phyloP scores from a whole-genome alignment of 1,140 invertebrate species.

The Lasioglossum baleicum region DNA sequence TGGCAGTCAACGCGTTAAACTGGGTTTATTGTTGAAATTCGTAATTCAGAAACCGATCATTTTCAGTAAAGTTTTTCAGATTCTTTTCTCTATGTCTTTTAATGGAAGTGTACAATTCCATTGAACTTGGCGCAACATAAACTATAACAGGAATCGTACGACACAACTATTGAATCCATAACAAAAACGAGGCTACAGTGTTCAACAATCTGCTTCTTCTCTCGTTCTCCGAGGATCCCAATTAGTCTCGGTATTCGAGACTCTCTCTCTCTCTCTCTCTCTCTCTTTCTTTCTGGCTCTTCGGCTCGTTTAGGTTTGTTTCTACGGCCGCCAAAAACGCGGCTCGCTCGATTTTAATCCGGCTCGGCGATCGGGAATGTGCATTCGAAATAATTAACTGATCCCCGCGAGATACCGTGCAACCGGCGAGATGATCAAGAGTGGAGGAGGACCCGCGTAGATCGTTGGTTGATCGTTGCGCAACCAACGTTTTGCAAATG shows the following conservation, averaged over 20 bases:
- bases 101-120: too few species aligned
- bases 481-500: slow-evolving; percentile 2
- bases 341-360: slow-evolving; percentile 75
- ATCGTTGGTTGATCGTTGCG: slow-evolving; percentile 17
- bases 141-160: too few species aligned
- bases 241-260: slow-evolving; percentile 78
- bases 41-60: too few species aligned
- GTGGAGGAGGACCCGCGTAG: background rate
- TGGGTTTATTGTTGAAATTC: too few species aligned
- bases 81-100: too few species aligned
- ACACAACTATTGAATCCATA: too few species aligned
- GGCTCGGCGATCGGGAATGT: slow-evolving; percentile 73
- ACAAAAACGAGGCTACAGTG: too few species aligned
- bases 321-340: slow-evolving; percentile 70
- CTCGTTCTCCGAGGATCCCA: slow-evolving; percentile 72
- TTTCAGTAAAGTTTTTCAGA: too few species aligned
- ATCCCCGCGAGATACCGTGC: slow-evolving; percentile 75
- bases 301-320: background rate
- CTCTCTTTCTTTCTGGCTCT: slow-evolving; percentile 61
- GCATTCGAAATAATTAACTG: slow-evolving; percentile 80
- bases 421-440: slow-evolving; percentile 63
- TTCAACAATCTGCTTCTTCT: background rate
- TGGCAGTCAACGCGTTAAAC: too few species aligned
- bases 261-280: slow-evolving; percentile 66
- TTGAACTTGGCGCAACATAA: too few species aligned